Evolutionary conservation across 1,140 invertebrate genomes (phyloP).

Genomic region (Delia radicum): DNA sequence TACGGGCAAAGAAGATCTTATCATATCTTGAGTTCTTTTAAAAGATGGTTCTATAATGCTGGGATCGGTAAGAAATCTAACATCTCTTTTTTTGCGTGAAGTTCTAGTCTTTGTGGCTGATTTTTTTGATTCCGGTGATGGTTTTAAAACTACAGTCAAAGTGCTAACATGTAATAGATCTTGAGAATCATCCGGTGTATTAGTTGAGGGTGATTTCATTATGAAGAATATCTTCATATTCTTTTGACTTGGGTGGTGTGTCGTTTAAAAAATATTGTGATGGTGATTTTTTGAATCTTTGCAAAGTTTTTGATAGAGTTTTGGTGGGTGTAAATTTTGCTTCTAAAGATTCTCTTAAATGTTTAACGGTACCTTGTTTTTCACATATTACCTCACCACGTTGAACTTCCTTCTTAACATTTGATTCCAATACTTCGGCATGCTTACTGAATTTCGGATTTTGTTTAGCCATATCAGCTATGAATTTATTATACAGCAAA

Average conservation of each 20-base stretch:
- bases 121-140: constrained; percentile 44
- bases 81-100: constrained; percentile 15
- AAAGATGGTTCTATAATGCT: constrained; percentile 20
- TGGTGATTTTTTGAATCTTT: background rate
- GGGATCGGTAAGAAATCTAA: background rate
- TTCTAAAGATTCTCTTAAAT: constrained; percentile 43
- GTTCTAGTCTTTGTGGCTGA: constrained; percentile 38
- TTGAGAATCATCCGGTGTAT: background rate
- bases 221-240: constrained; percentile 15
- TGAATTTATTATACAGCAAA: constrained; percentile 46
- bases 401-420: constrained; percentile 41
- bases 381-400: constrained; percentile 43
- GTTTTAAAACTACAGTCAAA: constrained; percentile 45
- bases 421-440: constrained; percentile 35
- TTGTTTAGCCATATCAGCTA: constrained; percentile 44
- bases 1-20: constrained; percentile 33
- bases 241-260: background rate
- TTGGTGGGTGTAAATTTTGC: constrained; percentile 36
- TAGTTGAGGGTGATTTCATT: background rate
- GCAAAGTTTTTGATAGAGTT: background rate
- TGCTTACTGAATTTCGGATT: constrained; percentile 47
- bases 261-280: background rate
- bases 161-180: constrained; percentile 41
- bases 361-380: constrained; percentile 43
- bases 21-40: constrained; percentile 43